Conservation (phyloP, 2,113 vertebrate species). For the Lethenteron reissneri region DNA sequence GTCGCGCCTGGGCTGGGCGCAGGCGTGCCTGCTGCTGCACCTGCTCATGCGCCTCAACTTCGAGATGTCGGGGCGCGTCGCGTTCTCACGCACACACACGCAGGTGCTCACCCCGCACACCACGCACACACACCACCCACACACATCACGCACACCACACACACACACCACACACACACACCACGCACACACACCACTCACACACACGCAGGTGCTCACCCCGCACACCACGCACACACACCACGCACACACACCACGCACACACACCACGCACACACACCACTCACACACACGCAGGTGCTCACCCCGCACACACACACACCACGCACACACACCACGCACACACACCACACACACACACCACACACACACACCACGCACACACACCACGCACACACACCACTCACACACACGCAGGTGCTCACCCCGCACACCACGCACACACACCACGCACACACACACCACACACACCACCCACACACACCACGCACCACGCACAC, state of each 20-base stretch:
- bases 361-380: background rate
- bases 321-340: no score
- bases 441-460: background rate
- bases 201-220: background rate
- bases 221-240: no score
- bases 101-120: background rate
- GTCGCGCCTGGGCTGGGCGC: background rate
- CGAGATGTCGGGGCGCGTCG: background rate
- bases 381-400: background rate
- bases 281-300: no score
- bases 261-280: background rate
- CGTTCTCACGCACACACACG: constrained; percentile 1
- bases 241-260: background rate
- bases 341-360: background rate
- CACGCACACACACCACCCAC: background rate
- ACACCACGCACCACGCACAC: background rate
- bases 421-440: background rate
- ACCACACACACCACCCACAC: background rate
- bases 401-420: background rate
- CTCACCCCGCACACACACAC: background rate
- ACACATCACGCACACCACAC: background rate
- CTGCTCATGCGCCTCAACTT: constrained; percentile 4
- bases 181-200: background rate
- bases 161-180: background rate
- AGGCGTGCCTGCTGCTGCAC: constrained; percentile 5